These are phyloP conservation scores for Ianthella basta DNA, from an alignment of 37 sponge, comb jelly and placozoan genomes.

Conservation along the genomic window DNA sequence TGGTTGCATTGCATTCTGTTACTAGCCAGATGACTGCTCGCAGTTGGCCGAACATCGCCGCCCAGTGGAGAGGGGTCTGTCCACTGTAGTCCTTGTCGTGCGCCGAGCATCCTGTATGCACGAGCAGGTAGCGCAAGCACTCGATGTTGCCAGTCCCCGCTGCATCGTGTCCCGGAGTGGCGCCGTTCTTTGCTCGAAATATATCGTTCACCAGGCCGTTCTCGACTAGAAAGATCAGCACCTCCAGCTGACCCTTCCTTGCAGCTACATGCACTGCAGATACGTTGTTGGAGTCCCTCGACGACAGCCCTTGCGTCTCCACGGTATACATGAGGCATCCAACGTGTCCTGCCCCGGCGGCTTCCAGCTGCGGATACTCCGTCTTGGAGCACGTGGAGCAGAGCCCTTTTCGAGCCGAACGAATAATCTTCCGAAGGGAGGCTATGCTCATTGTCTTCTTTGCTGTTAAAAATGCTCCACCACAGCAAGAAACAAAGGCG, in stretches of 20 bases:
- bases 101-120: constrained; percentile 60
- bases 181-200: constrained; percentile 81
- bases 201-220: constrained; percentile 56
- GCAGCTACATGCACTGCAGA: constrained; percentile 94
- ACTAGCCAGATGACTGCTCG: constrained; percentile 78
- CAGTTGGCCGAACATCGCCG: constrained; percentile 82
- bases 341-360: constrained; percentile 86
- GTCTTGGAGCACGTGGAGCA: constrained; percentile 80
- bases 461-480: neutral
- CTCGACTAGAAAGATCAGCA: constrained; percentile 76
- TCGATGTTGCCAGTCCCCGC: constrained; percentile 92
- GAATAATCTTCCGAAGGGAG: constrained; percentile 68
- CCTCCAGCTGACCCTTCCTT: constrained; percentile 74
- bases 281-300: constrained; percentile 79
- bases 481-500: neutral
- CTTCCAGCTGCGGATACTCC: constrained; percentile 83
- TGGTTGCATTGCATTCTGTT: constrained; percentile 60
- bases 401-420: constrained; percentile 75
- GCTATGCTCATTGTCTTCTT: constrained; percentile 62
- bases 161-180: constrained; percentile 92
- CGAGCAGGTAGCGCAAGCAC: constrained; percentile 83
- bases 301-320: constrained; percentile 65
- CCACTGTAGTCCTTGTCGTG: constrained; percentile 79
- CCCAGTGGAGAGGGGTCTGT: constrained; percentile 93
- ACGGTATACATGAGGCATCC: constrained; percentile 84